Base-by-base conservation (phyloP, 2,797 vertebrate species). In the Pangasius krempfi region DNA sequence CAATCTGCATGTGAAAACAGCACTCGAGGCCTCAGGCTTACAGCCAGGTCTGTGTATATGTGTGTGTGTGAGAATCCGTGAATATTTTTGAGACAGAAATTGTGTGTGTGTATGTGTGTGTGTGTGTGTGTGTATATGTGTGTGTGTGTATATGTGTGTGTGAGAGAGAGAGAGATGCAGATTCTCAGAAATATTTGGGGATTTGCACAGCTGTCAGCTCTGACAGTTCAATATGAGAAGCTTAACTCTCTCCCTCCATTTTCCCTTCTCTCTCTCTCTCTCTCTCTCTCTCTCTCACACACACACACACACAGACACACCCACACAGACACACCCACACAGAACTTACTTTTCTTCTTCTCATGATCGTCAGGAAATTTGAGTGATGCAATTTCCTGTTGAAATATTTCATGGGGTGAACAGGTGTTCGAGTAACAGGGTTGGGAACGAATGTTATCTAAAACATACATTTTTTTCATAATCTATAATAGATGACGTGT, bases 1-100 rank as follows among this genome's bases (percentile, higher is more conserved):
- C 40, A 64, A 18, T 64, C 58, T 83, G 81, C 58, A 83, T 83
- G 58, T 83, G 81, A 62, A 83, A 47, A 83, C 60, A 83, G 60
- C 40, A 47, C 81, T n/a, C 14, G 30, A 20, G 20, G 33, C 33
- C 40, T 47, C 58, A 83, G 58, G 80, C 80, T 82, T 44, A 62
- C 56, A n/a, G 37, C 56, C 80, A 62, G 33, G 13, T 82, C 30
- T 82, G 9, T 18, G 10, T 76, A 4, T 76, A 1, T 50, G 12
- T 52, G 10, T 52, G 10, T 52, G 13, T 30, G 50, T 54, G 75
- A 47, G 47, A 47, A 47, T 47, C 8, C 9, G 44, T 47, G 47
- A 47, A 47, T 47, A 47, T 47, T 47, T 47, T 1, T 47, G 47
- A 47, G 47, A 47, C 47, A 47, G 47, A 47, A 47, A 8, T 9